Evolutionary conservation across 30 jellyfish, hydroid and myxozoan genomes (phyloP).

Genomic region (Hydractinia symbiolongicarpus): DNA sequence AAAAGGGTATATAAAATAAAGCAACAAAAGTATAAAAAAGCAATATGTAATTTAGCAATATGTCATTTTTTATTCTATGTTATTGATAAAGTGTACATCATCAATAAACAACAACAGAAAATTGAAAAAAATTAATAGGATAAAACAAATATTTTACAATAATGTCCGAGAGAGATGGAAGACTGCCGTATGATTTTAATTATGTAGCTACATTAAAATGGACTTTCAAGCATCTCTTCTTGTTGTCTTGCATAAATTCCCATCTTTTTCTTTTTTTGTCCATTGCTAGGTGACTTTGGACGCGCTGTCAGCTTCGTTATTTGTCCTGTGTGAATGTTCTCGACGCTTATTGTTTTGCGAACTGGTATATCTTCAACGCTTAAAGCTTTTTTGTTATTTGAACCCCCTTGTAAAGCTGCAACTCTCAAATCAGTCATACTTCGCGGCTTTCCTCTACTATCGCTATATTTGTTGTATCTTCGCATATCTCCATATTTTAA

Average conservation of each 20-base stretch:
- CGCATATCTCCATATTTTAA: not conserved
- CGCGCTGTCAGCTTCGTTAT: not conserved
- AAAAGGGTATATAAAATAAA: no score
- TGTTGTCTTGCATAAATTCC: conserved; percentile 8
- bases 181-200: no score
- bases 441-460: not conserved
- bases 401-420: not conserved
- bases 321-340: conserved; percentile 1
- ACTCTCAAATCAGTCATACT: conserved; percentile 4
- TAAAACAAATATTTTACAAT: no score
- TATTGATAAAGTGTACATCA: no score
- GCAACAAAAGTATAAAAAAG: no score
- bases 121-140: no score
- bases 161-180: no score
- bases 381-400: not conserved
- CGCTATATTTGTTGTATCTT: not conserved
- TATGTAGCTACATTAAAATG: not conserved
- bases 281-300: not conserved
- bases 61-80: no score
- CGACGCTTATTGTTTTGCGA: not conserved
- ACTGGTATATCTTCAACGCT: not conserved
- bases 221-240: not conserved
- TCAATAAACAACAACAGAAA: no score
- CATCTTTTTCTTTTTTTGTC: not conserved
- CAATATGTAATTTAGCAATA: no score